These are phyloP conservation scores for Odobenus rosmarus DNA, from an alignment of 2,113 vertebrate species.

Conservation along the genomic window DNA sequence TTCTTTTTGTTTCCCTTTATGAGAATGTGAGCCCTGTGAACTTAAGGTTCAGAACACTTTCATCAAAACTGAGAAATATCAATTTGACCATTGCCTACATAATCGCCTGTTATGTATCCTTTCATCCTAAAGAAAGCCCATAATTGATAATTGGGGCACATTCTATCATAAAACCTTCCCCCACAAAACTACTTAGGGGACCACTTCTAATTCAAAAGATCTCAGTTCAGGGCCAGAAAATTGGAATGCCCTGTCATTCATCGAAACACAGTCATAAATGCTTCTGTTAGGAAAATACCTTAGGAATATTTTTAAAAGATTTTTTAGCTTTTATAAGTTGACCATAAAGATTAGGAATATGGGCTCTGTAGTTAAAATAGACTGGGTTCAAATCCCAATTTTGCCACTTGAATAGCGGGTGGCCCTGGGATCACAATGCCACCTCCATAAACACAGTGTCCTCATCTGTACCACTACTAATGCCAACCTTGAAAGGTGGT, in stretches of 20 bases:
- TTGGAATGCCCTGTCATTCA: background rate
- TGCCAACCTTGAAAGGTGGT: background rate
- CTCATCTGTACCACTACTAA: background rate
- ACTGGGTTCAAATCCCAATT: background rate
- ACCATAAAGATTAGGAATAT: background rate
- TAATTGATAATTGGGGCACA: background rate
- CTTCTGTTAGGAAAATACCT: background rate
- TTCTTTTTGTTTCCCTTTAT: slow-evolving; percentile 23
- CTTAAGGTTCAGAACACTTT: background rate
- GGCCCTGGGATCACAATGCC: background rate
- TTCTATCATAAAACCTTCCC: background rate
- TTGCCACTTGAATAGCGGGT: background rate
- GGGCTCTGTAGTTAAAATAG: background rate
- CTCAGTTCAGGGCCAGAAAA: background rate
- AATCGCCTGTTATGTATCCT: background rate
- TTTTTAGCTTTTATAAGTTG: slow-evolving; percentile 33
- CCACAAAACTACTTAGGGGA: background rate
- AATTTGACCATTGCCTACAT: background rate
- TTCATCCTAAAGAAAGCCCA: background rate
- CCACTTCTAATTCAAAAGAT: background rate
- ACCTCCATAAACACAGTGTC: background rate
- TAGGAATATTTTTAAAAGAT: background rate
- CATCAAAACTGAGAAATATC: background rate
- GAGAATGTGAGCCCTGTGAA: background rate
- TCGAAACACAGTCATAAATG: background rate